Evolutionary conservation across 2,888 invertebrate genomes (phyloP).

Genomic region (Chymomyza fuscimana): DNA sequence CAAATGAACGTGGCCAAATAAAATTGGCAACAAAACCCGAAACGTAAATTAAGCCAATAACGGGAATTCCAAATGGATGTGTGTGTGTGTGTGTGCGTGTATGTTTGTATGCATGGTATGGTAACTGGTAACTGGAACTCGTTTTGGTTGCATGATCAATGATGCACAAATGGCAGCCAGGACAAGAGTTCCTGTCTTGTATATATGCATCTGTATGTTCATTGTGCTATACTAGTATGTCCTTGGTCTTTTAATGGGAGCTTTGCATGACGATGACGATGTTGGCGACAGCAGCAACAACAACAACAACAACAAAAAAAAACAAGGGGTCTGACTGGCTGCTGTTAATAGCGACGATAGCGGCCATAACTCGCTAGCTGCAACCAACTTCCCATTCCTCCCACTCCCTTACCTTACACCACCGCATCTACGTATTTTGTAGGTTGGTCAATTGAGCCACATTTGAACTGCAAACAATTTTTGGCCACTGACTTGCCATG

Average conservation of each 20-base stretch:
- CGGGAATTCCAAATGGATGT: slow-evolving; percentile 26
- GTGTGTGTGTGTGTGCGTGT: slow-evolving; percentile 12
- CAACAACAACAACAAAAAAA: neutral
- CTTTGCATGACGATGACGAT: slow-evolving; percentile 60
- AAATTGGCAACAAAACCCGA: slow-evolving; percentile 42
- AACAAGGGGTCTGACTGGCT: neutral
- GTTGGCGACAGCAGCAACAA: neutral
- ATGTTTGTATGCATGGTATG: slow-evolving; percentile 1
- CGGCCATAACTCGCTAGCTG: slow-evolving; percentile 28
- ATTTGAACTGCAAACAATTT: slow-evolving; percentile 67
- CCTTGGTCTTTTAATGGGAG: slow-evolving; percentile 60
- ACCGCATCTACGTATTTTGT: slow-evolving; percentile 6
- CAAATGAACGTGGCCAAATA: slow-evolving; percentile 16
- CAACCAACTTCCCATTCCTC: slow-evolving; percentile 15
- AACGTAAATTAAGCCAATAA: slow-evolving; percentile 72
- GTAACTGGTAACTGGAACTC: neutral
- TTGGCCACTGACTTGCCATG: slow-evolving; percentile 37
- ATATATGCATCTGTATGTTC: slow-evolving; percentile 23
- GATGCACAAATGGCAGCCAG: slow-evolving; percentile 33
- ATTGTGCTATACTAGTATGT: slow-evolving; percentile 52
- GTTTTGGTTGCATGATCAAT: slow-evolving; percentile 54
- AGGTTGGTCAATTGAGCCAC: slow-evolving; percentile 64
- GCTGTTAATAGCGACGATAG: slow-evolving; percentile 23
- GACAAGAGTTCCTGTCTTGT: slow-evolving; percentile 24
- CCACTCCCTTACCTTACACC: neutral